These are phyloP conservation scores for Anisognathus igniventris DNA, from an alignment of 2,797 vertebrate genomes.

Conservation along the genomic window DNA sequence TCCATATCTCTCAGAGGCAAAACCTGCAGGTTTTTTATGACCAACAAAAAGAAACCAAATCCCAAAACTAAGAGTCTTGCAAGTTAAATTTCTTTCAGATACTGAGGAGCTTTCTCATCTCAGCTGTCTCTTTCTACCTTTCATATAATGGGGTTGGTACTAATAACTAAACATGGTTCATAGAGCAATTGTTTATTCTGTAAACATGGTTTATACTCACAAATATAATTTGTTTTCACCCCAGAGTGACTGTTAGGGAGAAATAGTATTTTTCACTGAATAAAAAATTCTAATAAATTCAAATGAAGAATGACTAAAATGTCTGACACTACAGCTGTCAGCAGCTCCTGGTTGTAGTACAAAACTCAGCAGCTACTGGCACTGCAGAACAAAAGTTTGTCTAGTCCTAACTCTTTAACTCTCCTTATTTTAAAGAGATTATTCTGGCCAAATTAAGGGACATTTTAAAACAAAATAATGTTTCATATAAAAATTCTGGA, in stretches of 20 bases:
- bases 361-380: background rate
- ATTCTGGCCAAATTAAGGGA: background rate
- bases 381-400: background rate
- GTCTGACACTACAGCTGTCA: background rate
- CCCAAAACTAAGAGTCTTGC: background rate
- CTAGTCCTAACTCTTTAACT: background rate
- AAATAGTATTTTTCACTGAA: background rate
- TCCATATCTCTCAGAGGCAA: background rate
- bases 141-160: background rate
- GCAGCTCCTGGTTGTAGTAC: background rate
- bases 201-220: background rate
- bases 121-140: background rate
- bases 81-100: background rate
- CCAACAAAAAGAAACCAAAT: background rate
- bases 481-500: background rate
- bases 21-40: background rate
- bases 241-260: background rate
- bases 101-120: background rate
- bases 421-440: background rate
- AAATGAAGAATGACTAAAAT: background rate
- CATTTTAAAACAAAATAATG: background rate
- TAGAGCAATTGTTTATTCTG: fast-evolving
- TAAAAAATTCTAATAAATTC: background rate
- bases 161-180: background rate
- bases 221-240: background rate